These are phyloP conservation scores for Seira musarum DNA, from an alignment of 2,888 invertebrate species.

Conservation along the genomic window DNA sequence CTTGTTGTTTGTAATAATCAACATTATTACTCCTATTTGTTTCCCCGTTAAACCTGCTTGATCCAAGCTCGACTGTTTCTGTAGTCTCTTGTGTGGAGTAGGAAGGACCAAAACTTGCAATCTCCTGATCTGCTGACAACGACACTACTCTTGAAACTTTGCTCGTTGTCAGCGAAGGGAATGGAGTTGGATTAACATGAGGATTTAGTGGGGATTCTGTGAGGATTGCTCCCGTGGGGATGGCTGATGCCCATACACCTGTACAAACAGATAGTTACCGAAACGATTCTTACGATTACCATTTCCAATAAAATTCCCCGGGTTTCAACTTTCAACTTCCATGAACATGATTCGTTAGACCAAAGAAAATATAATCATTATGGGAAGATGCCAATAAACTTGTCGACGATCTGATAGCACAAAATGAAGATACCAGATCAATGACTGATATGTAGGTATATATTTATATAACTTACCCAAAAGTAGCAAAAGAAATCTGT, in stretches of 20 bases:
- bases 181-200: slow-evolving; percentile 52
- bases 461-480: slow-evolving; percentile 28
- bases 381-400: no score
- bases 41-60: slow-evolving; percentile 54
- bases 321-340: no score
- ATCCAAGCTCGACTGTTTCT: slow-evolving; percentile 53
- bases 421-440: no score
- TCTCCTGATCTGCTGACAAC: slow-evolving; percentile 38
- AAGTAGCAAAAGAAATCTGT: slow-evolving; percentile 24
- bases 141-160: slow-evolving; percentile 14
- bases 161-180: slow-evolving; percentile 38
- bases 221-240: slow-evolving; percentile 58
- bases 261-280: background rate
- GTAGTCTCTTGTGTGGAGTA: slow-evolving; percentile 40
- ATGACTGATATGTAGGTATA: no score
- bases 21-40: slow-evolving; percentile 55
- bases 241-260: slow-evolving; percentile 55
- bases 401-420: no score
- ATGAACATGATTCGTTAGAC: no score
- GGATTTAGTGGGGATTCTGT: slow-evolving; percentile 59
- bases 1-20: slow-evolving; percentile 50
- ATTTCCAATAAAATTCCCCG: no score
- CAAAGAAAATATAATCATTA: no score
- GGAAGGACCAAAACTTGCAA: slow-evolving; percentile 29
- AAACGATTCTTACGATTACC: no score